Evolutionary conservation across 1,140 invertebrate species (phyloP).

Genomic region (Solen grandis): DNA sequence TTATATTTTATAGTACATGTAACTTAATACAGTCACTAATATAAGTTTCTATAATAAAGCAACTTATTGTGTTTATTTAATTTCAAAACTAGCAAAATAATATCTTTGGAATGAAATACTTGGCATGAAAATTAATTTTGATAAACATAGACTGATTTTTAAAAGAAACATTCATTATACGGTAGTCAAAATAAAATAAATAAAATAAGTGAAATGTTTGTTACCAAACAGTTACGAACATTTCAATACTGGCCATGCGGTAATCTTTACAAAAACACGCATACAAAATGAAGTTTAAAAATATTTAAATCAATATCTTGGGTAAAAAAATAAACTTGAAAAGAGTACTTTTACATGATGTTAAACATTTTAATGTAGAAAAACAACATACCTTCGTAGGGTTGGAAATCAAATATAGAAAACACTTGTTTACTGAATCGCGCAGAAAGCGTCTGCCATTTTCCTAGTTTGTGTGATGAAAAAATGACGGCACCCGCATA

Average conservation of each 20-base stretch:
- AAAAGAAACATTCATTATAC: too few relatives aligned
- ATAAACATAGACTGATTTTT: too few relatives aligned
- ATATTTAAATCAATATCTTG: not conserved
- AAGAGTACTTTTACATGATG: not conserved
- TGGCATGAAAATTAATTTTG: too few relatives aligned
- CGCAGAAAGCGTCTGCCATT: not conserved
- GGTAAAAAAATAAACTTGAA: not conserved
- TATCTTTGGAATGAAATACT: too few relatives aligned
- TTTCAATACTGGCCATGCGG: not conserved
- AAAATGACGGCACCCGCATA: not conserved
- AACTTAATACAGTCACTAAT: too few relatives aligned
- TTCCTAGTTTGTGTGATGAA: not conserved
- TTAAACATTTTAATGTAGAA: not conserved
- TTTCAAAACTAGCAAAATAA: too few relatives aligned
- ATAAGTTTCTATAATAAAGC: too few relatives aligned
- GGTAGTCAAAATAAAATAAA: not conserved
- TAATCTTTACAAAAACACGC: too few relatives aligned
- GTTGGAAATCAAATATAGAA: not conserved
- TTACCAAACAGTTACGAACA: constrained; percentile 12
- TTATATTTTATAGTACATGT: too few relatives aligned
- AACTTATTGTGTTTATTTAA: too few relatives aligned
- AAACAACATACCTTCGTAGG: not conserved
- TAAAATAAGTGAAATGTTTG: constrained; percentile 23
- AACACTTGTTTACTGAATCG: not conserved
- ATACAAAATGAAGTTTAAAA: not conserved